These are phyloP conservation scores for Conus canariensis DNA, from an alignment of 2,888 invertebrate genomes.

Conservation along the genomic window DNA sequence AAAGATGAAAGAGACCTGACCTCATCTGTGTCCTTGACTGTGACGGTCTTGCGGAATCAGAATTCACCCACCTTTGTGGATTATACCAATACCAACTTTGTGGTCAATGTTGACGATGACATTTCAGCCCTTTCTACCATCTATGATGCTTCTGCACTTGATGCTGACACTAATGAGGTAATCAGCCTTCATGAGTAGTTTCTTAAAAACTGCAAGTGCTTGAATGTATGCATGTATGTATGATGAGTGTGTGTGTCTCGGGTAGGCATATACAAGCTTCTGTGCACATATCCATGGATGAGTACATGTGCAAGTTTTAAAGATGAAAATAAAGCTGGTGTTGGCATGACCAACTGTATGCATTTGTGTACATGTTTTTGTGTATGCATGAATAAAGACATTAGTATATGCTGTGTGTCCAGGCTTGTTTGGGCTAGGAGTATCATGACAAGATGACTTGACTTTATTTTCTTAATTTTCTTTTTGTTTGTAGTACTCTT, in stretches of 20 bases:
- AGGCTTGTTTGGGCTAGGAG: too few species aligned
- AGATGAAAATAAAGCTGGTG: too few species aligned
- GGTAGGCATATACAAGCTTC: background rate
- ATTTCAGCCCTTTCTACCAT: background rate
- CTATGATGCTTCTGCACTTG: slow-evolving; percentile 10
- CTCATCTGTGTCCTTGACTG: slow-evolving; percentile 55
- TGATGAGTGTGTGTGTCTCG: background rate
- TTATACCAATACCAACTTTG: slow-evolving; percentile 38
- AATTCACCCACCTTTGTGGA: slow-evolving; percentile 57
- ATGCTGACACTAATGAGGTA: background rate
- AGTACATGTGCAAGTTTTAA: background rate
- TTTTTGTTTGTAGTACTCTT: too few species aligned
- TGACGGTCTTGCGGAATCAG: slow-evolving; percentile 68
- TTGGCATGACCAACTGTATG: background rate
- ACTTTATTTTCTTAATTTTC: too few species aligned
- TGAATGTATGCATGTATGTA: slow-evolving; percentile 3
- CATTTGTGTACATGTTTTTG: slow-evolving; percentile 13
- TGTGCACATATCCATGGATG: background rate
- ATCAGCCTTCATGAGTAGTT: background rate
- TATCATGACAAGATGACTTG: too few species aligned
- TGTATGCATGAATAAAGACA: background rate
- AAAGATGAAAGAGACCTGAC: slow-evolving; percentile 66
- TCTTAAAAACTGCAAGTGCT: background rate
- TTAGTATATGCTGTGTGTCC: background rate
- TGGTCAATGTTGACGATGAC: slow-evolving; percentile 28